A percentile compares a stretch with the other conserved stretches of the same genome.
Evolutionary conservation across 2,888 invertebrate species (phyloP).

Genomic region (Hyposoter didymator): DNA sequence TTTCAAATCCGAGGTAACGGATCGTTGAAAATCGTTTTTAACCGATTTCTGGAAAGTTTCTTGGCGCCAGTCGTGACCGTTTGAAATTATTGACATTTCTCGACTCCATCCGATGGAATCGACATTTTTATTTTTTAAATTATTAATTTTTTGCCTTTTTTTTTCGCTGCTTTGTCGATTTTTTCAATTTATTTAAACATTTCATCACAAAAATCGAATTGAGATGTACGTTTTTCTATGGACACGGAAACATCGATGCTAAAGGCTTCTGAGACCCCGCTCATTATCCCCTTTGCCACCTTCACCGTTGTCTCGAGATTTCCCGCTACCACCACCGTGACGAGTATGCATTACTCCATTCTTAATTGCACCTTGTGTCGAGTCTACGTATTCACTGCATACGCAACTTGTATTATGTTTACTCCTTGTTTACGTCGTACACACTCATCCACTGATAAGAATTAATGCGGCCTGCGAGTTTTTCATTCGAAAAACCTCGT

Average conservation of each 20-base stretch:
- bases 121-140: not conserved
- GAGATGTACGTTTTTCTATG: not conserved
- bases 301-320: slow-evolving; percentile 17
- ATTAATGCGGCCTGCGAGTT: slow-evolving; percentile 15
- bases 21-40: not conserved
- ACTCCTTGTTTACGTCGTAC: not conserved
- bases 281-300: slow-evolving; percentile 44
- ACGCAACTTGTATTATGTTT: not conserved
- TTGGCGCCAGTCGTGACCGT: not conserved
- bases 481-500: not conserved
- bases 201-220: no score
- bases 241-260: not conserved
- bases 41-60: not conserved
- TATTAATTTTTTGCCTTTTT: not conserved
- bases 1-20: not conserved
- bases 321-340: not conserved
- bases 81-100: not conserved
- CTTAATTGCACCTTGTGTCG: not conserved
- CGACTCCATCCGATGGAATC: not conserved
- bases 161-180: not conserved
- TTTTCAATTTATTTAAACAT: not conserved
- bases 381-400: not conserved
- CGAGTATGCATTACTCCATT: slow-evolving; percentile 24
- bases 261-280: slow-evolving; percentile 2
- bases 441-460: not conserved